Base-by-base conservation (phyloP, 2,888 invertebrate species). In the Brachypalpus laphriformis region DNA sequence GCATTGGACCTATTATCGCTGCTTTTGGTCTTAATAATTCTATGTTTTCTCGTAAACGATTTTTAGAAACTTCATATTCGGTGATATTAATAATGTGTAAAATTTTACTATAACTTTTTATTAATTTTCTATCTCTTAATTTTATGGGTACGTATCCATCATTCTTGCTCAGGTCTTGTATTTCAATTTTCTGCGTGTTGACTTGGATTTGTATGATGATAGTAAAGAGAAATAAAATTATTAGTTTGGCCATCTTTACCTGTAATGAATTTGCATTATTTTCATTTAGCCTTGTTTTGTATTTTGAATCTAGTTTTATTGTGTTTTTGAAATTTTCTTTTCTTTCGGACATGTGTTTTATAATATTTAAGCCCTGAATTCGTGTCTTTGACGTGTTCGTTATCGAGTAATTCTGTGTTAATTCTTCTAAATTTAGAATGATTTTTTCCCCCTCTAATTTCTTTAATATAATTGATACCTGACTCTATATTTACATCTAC, bases 131-230 rank as follows among this genome's bases (percentile, higher is more conserved):
- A 20, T 86, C 59, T 31, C 57, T 76, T 14, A 54, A 18, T 75
- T 87, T 82, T 20, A 86, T 76, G 7, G 82, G 63, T 59, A 83
- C 37, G 45, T 83, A 87, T 31, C 86, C 87, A 14, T 86, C 82
- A 34, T 86, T 85, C 42, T 83, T 83, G 2, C 56, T 82, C 31
- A 83, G 31, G 37, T 86, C 78, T 8, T 82, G 78, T 25, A 86
- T 75, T 16, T 87, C 83, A 4, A 87, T 18, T n/a, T 31, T 75
- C 66, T 87, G 76, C 37, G 63, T 25, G 5, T 47, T 20, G 14
- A 47, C 18, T 47, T 47, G 31, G n/a, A 63, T n/a, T n/a, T n/a
- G n/a, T 25, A 25, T 25, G 25, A 25, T 25, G 25, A 25, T 25
- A 25, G 25, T 25, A 25, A 25, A 25, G 25, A 5, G 5, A 25